Conservation (phyloP, 2,797 vertebrate genomes). For the Pterois miles region DNA sequence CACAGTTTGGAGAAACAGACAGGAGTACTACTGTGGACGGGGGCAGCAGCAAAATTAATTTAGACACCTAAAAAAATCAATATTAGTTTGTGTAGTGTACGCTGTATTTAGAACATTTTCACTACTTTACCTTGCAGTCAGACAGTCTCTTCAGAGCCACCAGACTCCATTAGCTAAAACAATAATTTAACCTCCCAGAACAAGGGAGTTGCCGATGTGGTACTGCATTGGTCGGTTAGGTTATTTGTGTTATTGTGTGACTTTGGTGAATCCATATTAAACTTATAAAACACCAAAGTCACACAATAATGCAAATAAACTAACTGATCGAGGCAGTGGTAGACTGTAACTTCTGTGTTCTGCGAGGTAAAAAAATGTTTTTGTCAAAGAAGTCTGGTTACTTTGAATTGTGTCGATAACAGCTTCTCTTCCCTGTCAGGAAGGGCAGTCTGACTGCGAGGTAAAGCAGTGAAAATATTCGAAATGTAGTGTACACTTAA, state of each 20-base stretch:
- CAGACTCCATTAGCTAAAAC: not conserved
- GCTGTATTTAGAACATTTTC: not conserved
- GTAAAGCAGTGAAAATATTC: too few relatives aligned
- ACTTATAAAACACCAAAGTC: not conserved
- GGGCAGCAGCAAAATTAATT: not conserved
- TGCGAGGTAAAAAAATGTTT: not conserved
- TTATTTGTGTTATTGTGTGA: not conserved
- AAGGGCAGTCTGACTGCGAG: too few relatives aligned
- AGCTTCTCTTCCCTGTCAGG: not conserved
- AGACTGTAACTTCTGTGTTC: not conserved
- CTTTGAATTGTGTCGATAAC: not conserved
- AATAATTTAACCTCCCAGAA: not conserved
- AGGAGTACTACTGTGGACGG: not conserved
- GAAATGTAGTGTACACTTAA: too few relatives aligned
- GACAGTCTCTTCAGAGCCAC: not conserved
- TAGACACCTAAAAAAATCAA: not conserved
- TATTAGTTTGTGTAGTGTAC: not conserved
- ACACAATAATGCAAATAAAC: not conserved
- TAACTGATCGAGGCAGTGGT: not conserved
- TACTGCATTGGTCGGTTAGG: not conserved
- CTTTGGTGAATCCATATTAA: not conserved
- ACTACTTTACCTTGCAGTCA: not conserved
- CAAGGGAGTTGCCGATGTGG: not conserved
- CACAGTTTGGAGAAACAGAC: too few relatives aligned
- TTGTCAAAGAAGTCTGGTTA: not conserved